Base-by-base conservation (phyloP, 2,113 vertebrate genomes). In the Trinectes maculatus region DNA sequence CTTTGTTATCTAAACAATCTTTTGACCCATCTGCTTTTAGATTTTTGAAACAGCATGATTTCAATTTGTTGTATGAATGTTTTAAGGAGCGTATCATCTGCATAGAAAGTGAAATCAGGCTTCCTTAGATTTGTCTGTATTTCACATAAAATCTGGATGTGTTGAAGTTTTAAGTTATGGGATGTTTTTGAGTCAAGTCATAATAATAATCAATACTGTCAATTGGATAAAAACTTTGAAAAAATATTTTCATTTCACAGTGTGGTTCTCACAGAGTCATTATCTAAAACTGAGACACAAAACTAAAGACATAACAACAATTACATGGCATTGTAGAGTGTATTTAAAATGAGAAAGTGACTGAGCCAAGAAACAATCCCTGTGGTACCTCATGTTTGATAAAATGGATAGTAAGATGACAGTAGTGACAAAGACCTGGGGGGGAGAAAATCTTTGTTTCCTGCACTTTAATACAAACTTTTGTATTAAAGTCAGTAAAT, bases 61-160 rank as follows among this genome's bases (percentile, higher is more conserved):
- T 44, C n/a, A n/a, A n/a, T n/a, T n/a, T n/a, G n/a, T n/a, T n/a
- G n/a, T n/a, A n/a, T n/a, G n/a, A 42, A 28, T 2, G 1, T 42
- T 43, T 55, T n/a, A 53, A 60, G n/a, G 34, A 52, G 25, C 9
- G 53, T 55, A 16, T 80, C 59, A 2, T 80, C 71, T 49, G 77
- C 71, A 65, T 60, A 74, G 15, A 53, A 22, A 3, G 34, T 16
- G 33, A 54, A 15, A 13, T 12, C 13, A 37, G n/a, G n/a, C n/a
- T 31, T 31, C 29, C 29, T 31, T 31, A 31, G 29, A 4, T 31
- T 31, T 31, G 29, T 34, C n/a, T n/a, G n/a, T n/a, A n/a, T n/a
- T n/a, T n/a, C n/a, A n/a, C n/a, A n/a, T 31, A 31, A 31, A 31
- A 39, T 18, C 2, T 7, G 2, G 15, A 19, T n/a, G 13, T 53